A percentile compares a stretch with the other conserved stretches of the same genome.
These are phyloP conservation scores for Dendrolimus pini DNA, from an alignment of 2,888 invertebrate species.

Conservation along the genomic window DNA sequence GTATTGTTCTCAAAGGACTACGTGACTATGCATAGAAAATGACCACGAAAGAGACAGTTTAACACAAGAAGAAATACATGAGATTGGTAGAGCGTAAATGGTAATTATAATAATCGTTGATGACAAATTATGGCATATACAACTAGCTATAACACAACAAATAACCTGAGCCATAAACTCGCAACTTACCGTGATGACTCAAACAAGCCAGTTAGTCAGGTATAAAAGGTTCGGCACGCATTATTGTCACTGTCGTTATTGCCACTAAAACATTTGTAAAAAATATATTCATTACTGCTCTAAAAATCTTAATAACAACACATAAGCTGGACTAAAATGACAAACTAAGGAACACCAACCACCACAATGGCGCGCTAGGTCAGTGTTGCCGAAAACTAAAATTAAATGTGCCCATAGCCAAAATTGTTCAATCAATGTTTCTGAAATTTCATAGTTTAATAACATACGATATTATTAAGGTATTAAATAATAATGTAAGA, in stretches of 20 bases:
- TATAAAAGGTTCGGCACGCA: constrained; percentile 70
- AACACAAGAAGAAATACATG: neutral
- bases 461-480: too few species aligned
- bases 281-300: constrained; percentile 61
- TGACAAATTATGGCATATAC: constrained; percentile 51
- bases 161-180: constrained; percentile 68
- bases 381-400: neutral
- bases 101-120: constrained; percentile 29
- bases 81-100: neutral
- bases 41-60: neutral
- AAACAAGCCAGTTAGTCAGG: constrained; percentile 58
- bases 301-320: constrained; percentile 51
- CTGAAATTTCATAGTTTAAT: too few species aligned
- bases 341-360: constrained; percentile 48
- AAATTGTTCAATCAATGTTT: too few species aligned
- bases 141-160: constrained; percentile 66
- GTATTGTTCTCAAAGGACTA: neutral
- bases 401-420: too few species aligned
- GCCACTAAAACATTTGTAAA: constrained; percentile 52
- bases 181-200: constrained; percentile 71
- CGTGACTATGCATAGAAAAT: neutral
- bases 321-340: constrained; percentile 47
- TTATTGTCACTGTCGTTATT: constrained; percentile 67
- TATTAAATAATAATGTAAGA: too few species aligned
- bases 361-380: constrained; percentile 65